These are phyloP conservation scores for Oxyteleia sp. DNA, from an alignment of 2,888 invertebrate genomes.

Conservation along the genomic window DNA sequence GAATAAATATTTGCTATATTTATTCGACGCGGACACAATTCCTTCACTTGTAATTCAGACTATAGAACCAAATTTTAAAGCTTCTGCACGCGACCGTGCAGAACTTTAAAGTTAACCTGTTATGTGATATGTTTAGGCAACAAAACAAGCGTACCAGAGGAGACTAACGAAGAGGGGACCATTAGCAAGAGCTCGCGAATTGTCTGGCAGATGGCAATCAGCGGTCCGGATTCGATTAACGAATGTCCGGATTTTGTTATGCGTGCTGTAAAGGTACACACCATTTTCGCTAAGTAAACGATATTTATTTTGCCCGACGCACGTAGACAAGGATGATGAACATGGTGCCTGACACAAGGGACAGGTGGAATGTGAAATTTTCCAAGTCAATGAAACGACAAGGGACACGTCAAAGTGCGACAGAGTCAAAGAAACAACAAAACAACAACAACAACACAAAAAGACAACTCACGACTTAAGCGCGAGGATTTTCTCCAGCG, in stretches of 20 bases:
- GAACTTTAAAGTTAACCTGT: slow-evolving; percentile 62
- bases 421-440: background rate
- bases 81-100: slow-evolving; percentile 40
- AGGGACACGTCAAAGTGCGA: too few relatives aligned
- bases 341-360: slow-evolving; percentile 56
- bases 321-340: slow-evolving; percentile 39
- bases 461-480: too few relatives aligned
- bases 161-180: slow-evolving; percentile 80
- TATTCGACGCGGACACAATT: background rate
- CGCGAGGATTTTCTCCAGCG: too few relatives aligned
- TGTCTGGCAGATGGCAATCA: slow-evolving; percentile 84
- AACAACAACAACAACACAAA: too few relatives aligned
- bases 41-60: background rate
- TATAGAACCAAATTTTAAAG: slow-evolving; percentile 5
- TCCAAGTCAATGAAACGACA: too few relatives aligned
- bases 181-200: slow-evolving; percentile 81
- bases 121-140: slow-evolving; percentile 83
- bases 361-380: slow-evolving; percentile 69
- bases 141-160: slow-evolving; percentile 82
- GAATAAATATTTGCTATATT: slow-evolving; percentile 11
- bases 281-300: slow-evolving; percentile 74
- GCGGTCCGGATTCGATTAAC: slow-evolving; percentile 83
- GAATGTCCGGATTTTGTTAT: slow-evolving; percentile 86
- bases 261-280: slow-evolving; percentile 86
- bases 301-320: slow-evolving; percentile 48